Conservation (phyloP, 2,797 vertebrate genomes). For the Lindbergichthys nudifrons region DNA sequence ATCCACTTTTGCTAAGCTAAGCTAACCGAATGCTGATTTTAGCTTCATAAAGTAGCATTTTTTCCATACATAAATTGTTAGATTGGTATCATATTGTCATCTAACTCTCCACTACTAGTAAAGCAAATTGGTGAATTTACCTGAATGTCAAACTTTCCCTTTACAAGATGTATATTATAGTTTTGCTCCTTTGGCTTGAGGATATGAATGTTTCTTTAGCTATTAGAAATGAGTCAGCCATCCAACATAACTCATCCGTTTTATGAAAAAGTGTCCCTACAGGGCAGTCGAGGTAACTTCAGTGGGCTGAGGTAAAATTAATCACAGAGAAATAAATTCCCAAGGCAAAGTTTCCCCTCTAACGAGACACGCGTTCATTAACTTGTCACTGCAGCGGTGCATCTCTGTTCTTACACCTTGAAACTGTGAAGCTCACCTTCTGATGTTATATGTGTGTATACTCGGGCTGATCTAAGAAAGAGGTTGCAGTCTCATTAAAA, state of each 20-base stretch:
- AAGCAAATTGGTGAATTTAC: too few relatives aligned
- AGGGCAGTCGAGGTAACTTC: background rate
- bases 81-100: too few relatives aligned
- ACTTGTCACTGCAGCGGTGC: background rate
- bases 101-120: too few relatives aligned
- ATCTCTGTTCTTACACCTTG: conserved; percentile 31
- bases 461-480: conserved; percentile 39
- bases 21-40: too few relatives aligned
- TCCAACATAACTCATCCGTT: background rate
- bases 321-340: conserved; percentile 24
- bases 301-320: conserved; percentile 1
- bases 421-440: conserved; percentile 38
- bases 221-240: background rate
- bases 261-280: background rate
- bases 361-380: conserved; percentile 8
- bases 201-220: background rate
- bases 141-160: too few relatives aligned
- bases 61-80: too few relatives aligned
- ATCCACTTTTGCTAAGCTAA: too few relatives aligned
- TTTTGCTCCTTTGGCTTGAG: background rate
- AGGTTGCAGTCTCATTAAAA: conserved; percentile 67
- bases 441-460: background rate
- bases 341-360: conserved; percentile 4
- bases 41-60: too few relatives aligned
- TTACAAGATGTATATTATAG: background rate